Evolutionary conservation across 1,140 invertebrate genomes (phyloP).

Genomic region (Dinoponera quadriceps): DNA sequence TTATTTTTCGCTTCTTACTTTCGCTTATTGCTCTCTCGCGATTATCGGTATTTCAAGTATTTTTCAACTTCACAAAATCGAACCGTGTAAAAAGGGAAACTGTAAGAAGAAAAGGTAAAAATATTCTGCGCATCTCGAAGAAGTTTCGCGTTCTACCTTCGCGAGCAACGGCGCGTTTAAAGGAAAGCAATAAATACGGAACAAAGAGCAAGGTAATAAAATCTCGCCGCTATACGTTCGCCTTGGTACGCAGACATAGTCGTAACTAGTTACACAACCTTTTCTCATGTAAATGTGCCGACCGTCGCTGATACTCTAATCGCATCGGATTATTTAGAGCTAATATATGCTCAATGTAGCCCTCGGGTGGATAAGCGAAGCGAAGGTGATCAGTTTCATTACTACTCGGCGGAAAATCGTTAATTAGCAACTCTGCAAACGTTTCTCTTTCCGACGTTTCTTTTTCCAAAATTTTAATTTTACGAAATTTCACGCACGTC

Average conservation of each 20-base stretch:
- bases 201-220: conserved; percentile 40
- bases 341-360: conserved; percentile 18
- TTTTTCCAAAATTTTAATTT: background rate
- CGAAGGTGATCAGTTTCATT: conserved; percentile 27
- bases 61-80: background rate
- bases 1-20: background rate
- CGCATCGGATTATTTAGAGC: conserved; percentile 49
- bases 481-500: background rate
- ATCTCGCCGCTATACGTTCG: conserved; percentile 8
- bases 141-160: conserved; percentile 1
- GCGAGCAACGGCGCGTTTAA: background rate
- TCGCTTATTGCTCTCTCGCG: background rate
- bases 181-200: conserved; percentile 15
- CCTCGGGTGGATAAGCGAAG: background rate
- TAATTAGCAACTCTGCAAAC: background rate
- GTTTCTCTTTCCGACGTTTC: no score
- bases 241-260: background rate
- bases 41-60: background rate
- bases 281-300: conserved; percentile 43
- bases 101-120: background rate
- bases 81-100: background rate
- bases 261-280: conserved; percentile 48
- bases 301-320: conserved; percentile 40
- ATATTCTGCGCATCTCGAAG: background rate
- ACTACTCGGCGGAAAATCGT: conserved; percentile 9